These are phyloP conservation scores for Sternarchorhynchus goeldii DNA, from an alignment of 2,797 vertebrate genomes.

Conservation along the genomic window DNA sequence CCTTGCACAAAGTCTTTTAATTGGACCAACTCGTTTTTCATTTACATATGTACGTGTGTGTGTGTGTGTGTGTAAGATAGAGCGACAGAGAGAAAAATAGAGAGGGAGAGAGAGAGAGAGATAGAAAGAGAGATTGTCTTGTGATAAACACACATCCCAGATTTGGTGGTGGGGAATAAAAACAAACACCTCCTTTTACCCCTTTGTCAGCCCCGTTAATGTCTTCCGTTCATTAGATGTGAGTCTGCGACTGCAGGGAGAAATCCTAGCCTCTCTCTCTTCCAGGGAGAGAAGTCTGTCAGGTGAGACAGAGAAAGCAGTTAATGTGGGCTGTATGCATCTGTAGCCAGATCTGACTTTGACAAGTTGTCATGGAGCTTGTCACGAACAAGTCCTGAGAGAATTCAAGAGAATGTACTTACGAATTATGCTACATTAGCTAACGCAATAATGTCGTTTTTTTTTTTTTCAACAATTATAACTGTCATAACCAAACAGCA, in stretches of 20 bases:
- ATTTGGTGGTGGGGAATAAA: slow-evolving; percentile 54
- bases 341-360: slow-evolving; percentile 62
- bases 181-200: slow-evolving; percentile 62
- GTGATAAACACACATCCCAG: slow-evolving; percentile 44
- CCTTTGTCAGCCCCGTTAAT: slow-evolving; percentile 62
- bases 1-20: slow-evolving; percentile 75
- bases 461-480: background rate
- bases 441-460: background rate
- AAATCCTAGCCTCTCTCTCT: slow-evolving; percentile 66
- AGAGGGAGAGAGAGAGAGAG: background rate
- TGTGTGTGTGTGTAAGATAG: slow-evolving; percentile 29
- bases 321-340: slow-evolving; percentile 18
- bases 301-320: slow-evolving; percentile 47
- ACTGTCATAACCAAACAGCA: background rate
- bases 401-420: background rate
- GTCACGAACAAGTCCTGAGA: slow-evolving; percentile 39
- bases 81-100: slow-evolving; percentile 9
- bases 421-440: slow-evolving; percentile 25
- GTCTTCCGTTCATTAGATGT: slow-evolving; percentile 70
- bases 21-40: slow-evolving; percentile 73
- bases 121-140: slow-evolving; percentile 33
- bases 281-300: slow-evolving; percentile 63
- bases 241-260: slow-evolving; percentile 63
- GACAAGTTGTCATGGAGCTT: slow-evolving; percentile 44
- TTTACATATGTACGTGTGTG: slow-evolving; percentile 62